Conservation (phyloP, 2,888 invertebrate species). For the Strigamia transsilvanica region DNA sequence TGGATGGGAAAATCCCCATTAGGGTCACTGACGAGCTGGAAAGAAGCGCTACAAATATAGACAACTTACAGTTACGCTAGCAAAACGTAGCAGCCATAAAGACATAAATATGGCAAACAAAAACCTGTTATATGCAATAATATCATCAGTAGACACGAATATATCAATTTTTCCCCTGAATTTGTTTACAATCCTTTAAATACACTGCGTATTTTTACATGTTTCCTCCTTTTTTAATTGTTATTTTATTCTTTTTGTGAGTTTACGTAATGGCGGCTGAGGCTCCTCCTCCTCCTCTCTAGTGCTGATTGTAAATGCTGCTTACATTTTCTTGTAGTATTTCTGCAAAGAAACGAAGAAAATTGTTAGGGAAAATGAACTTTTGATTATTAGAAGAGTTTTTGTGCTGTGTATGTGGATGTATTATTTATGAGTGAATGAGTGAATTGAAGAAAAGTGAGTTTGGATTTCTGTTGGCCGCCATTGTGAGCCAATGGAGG, state of each 20-base stretch:
- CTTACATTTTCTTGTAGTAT: not conserved
- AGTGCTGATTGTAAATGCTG: conserved; percentile 2
- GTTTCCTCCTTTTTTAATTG: not conserved
- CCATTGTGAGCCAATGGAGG: conserved; percentile 43
- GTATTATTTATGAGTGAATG: not conserved
- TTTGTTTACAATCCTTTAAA: conserved; percentile 10
- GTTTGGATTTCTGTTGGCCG: conserved; percentile 37
- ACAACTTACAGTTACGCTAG: conserved; percentile 37
- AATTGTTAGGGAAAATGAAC: conserved; percentile 23
- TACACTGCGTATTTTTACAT: not conserved
- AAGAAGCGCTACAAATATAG: conserved; percentile 36
- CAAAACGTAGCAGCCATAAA: not conserved
- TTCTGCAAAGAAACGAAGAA: conserved; percentile 28
- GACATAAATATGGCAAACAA: not conserved
- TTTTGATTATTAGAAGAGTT: conserved; percentile 6
- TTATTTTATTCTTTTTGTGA: not conserved
- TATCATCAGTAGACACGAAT: not conserved
- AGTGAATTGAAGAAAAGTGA: not conserved
- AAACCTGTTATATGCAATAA: not conserved
- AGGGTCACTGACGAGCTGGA: conserved; percentile 43
- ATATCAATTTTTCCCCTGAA: not conserved
- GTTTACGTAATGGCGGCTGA: conserved; percentile 15
- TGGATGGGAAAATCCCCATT: conserved; percentile 43
- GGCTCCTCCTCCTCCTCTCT: conserved; percentile 31
- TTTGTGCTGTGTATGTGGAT: not conserved